Evolutionary conservation across 2,113 vertebrate genomes (phyloP).

Genomic region (Rhadina sibilatrix): DNA sequence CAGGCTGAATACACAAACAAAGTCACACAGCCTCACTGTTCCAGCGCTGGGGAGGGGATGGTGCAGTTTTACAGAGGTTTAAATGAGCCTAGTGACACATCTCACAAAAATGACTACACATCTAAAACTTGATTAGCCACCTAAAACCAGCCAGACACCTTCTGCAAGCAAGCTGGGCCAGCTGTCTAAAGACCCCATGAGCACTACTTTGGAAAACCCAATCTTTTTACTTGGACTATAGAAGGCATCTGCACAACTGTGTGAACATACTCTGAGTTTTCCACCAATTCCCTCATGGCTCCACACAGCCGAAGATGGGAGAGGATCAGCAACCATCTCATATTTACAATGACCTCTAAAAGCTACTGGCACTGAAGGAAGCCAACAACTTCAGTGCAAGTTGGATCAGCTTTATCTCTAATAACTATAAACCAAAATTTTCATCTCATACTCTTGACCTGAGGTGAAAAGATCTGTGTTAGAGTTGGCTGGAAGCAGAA

Average conservation of each 20-base stretch:
- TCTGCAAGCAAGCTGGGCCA: neutral
- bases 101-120: neutral
- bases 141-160: neutral
- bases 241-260: neutral
- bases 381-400: neutral
- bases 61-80: neutral
- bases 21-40: neutral
- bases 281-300: neutral
- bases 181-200: neutral
- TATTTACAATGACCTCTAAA: neutral
- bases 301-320: neutral
- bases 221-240: neutral
- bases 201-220: neutral
- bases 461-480: neutral
- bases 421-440: neutral
- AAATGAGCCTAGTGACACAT: neutral
- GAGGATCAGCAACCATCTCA: neutral
- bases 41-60: neutral
- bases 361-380: neutral
- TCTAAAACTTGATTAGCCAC: neutral
- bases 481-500: neutral
- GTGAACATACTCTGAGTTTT: neutral
- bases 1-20: constrained; percentile 16
- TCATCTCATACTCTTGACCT: neutral
- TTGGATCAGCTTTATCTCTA: neutral